Evolutionary conservation across 2,888 invertebrate species (phyloP).

Genomic region (Neoscelio sp.): DNA sequence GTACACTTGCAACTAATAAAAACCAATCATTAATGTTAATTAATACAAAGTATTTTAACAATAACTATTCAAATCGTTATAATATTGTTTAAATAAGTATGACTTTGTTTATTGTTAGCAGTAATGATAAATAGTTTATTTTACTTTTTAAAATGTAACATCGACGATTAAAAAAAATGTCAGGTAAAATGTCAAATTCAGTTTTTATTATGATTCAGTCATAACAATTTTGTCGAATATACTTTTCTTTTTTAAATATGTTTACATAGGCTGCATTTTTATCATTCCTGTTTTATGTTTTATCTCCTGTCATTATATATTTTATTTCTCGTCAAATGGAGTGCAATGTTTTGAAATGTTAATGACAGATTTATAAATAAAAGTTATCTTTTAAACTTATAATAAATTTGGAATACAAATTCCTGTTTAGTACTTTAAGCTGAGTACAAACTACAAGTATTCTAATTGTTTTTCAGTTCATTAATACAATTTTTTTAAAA

Average conservation of each 20-base stretch:
- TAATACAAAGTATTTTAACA: too few species aligned
- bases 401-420: too few species aligned
- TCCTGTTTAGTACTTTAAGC: too few species aligned
- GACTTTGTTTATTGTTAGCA: too few species aligned
- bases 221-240: background rate
- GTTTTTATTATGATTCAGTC: background rate
- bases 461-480: too few species aligned
- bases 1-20: background rate
- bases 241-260: background rate
- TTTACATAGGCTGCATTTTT: background rate
- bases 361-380: too few species aligned
- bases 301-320: too few species aligned
- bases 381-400: too few species aligned
- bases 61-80: background rate
- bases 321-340: background rate
- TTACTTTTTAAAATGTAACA: background rate
- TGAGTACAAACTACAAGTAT: too few species aligned
- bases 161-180: background rate
- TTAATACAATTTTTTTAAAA: too few species aligned
- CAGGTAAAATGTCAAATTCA: background rate
- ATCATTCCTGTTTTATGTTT: background rate
- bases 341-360: background rate
- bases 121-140: background rate
- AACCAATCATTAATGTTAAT: too few species aligned
- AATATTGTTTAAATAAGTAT: too few species aligned